Evolutionary conservation across 2,797 vertebrate species (phyloP).

Genomic region (Sebastes wilsoni): DNA sequence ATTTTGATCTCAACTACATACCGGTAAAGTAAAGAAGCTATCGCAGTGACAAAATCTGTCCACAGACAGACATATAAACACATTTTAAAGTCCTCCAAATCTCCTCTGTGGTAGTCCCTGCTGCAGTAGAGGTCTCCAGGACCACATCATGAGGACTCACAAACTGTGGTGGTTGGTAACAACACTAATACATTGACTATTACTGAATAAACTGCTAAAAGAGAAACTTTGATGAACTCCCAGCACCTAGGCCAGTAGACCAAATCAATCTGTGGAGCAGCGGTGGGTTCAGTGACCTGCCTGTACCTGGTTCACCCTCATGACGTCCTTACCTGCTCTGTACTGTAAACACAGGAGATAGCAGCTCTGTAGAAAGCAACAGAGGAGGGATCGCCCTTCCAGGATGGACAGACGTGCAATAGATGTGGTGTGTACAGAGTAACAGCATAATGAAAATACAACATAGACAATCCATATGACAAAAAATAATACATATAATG

Average conservation of each 20-base stretch:
- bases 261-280: not conserved
- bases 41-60: not conserved
- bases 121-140: not conserved
- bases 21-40: not conserved
- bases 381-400: too few relatives aligned
- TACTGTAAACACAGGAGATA: not conserved
- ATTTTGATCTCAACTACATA: not conserved
- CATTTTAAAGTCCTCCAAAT: too few relatives aligned
- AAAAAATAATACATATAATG: too few relatives aligned
- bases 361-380: not conserved
- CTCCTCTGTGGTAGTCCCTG: not conserved
- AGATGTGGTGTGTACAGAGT: too few relatives aligned
- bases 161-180: not conserved
- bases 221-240: not conserved
- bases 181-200: not conserved
- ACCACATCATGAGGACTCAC: not conserved
- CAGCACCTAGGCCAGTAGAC: not conserved
- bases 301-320: not conserved
- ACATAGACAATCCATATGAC: too few relatives aligned
- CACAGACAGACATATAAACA: too few relatives aligned
- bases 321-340: not conserved
- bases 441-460: too few relatives aligned
- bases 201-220: not conserved
- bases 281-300: slow-evolving; percentile 2
- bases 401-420: too few relatives aligned